Evolutionary conservation across 2,113 vertebrate species (phyloP).

Genomic region (Zonotrichia leucophrys): DNA sequence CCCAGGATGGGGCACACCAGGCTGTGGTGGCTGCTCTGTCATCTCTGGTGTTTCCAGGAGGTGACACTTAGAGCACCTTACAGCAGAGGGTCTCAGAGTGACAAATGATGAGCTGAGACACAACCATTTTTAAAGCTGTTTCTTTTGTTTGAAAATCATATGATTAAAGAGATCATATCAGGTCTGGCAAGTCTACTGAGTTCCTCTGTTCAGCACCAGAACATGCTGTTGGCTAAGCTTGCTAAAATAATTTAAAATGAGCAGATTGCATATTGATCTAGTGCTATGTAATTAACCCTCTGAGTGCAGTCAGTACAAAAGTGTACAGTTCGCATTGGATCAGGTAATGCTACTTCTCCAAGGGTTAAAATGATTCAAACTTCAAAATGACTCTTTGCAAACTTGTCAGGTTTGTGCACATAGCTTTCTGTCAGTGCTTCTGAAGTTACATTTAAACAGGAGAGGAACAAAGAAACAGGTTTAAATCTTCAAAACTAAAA

Average conservation of each 20-base stretch:
- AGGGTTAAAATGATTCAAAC: neutral
- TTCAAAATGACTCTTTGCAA: neutral
- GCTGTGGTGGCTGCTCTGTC: fast-evolving
- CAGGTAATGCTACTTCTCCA: neutral
- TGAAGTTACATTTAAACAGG: neutral
- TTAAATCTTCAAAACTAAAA: constrained; percentile 14
- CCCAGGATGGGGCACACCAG: fast-evolving
- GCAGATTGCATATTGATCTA: neutral
- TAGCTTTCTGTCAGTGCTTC: constrained; percentile 26
- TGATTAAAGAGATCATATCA: neutral
- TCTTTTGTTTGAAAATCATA: neutral
- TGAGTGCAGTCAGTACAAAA: neutral
- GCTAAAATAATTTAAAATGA: neutral
- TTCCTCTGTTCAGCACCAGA: neutral
- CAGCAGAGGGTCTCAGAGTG: neutral
- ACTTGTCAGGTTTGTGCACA: neutral
- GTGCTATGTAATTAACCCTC: neutral
- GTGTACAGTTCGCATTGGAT: neutral
- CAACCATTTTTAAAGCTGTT: neutral
- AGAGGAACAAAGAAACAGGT: neutral
- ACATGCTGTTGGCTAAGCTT: neutral
- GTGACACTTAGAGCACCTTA: neutral
- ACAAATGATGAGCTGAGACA: neutral
- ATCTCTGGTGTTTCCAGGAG: neutral
- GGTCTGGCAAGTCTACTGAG: neutral